Percentiles rank a stretch among this genome's conserved stretches.
Conservation (phyloP, 2,113 vertebrate species). For the Myotis davidii region DNA sequence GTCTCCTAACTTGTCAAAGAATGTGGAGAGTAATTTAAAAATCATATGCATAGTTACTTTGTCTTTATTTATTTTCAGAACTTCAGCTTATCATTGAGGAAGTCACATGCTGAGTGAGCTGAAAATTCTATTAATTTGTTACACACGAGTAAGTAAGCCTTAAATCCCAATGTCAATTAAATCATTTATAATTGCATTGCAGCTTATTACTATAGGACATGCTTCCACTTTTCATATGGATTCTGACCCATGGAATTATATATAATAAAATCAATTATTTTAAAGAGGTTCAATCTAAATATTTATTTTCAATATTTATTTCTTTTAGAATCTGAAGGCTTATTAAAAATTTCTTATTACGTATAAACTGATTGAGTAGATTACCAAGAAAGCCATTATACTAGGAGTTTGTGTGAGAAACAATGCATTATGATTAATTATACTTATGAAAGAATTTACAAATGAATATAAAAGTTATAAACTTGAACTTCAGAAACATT, state of each 20-base stretch:
- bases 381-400: background rate
- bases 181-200: constrained; percentile 81
- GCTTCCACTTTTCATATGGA: constrained; percentile 79
- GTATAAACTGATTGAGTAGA: background rate
- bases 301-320: constrained; percentile 10
- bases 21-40: constrained; percentile 71
- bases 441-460: constrained; percentile 32
- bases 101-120: constrained; percentile 72
- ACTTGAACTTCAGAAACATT: constrained; percentile 6
- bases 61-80: constrained; percentile 64
- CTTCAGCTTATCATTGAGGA: constrained; percentile 80
- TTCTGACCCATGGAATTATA: constrained; percentile 58
- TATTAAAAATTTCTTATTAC: background rate
- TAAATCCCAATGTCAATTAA: constrained; percentile 83
- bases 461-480: background rate
- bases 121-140: constrained; percentile 86
- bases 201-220: constrained; percentile 84
- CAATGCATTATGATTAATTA: background rate
- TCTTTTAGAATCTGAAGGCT: constrained; percentile 42
- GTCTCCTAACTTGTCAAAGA: constrained; percentile 68
- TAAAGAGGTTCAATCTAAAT: constrained; percentile 22
- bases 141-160: constrained; percentile 81
- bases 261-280: constrained; percentile 37
- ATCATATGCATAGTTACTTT: constrained; percentile 76
- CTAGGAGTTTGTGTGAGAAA: background rate